phyloP scores from a whole-genome alignment of 2,113 vertebrate genomes.

The Callorhinus ursinus region DNA sequence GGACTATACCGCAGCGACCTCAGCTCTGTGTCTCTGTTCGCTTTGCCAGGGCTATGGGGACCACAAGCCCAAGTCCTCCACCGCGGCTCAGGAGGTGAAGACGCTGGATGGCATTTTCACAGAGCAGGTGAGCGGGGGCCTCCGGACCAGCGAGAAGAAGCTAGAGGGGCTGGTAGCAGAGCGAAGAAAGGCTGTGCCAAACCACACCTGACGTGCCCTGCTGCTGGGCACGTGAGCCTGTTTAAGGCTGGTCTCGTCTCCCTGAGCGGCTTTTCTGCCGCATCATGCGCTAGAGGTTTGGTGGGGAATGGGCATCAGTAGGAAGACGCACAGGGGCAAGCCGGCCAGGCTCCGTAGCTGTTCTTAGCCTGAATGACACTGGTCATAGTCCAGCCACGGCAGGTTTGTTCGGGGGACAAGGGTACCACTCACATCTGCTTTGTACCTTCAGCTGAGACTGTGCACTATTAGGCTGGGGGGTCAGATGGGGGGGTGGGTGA shows the following conservation, averaged over 20 bases:
- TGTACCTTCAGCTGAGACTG: fast-evolving
- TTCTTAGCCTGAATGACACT: fast-evolving
- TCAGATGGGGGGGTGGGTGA: neutral
- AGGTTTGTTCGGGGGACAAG: fast-evolving
- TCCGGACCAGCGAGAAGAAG: fast-evolving
- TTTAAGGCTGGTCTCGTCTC: fast-evolving
- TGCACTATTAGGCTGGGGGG: fast-evolving
- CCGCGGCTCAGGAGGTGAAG: conserved; percentile 95
- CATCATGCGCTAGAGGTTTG: fast-evolving
- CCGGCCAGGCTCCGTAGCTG: fast-evolving
- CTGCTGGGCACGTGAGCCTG: fast-evolving
- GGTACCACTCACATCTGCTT: fast-evolving
- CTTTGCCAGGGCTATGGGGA: conserved; percentile 94
- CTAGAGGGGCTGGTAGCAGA: fast-evolving
- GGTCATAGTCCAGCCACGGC: fast-evolving
- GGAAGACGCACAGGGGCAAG: fast-evolving
- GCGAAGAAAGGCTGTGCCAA: fast-evolving
- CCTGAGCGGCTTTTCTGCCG: too few relatives aligned
- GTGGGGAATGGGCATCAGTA: fast-evolving
- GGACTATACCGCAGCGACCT: fast-evolving
- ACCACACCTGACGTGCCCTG: fast-evolving
- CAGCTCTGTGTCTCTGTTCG: neutral
- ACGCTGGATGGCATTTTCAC: conserved; percentile 94
- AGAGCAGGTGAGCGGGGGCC: conserved; percentile 89
- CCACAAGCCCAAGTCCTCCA: conserved; percentile 97